Evolutionary conservation across 2,797 vertebrate genomes (phyloP), one percentile per base, ranked within the genome.

Genomic region (Pseudochaenichthys georgianus): DNA sequence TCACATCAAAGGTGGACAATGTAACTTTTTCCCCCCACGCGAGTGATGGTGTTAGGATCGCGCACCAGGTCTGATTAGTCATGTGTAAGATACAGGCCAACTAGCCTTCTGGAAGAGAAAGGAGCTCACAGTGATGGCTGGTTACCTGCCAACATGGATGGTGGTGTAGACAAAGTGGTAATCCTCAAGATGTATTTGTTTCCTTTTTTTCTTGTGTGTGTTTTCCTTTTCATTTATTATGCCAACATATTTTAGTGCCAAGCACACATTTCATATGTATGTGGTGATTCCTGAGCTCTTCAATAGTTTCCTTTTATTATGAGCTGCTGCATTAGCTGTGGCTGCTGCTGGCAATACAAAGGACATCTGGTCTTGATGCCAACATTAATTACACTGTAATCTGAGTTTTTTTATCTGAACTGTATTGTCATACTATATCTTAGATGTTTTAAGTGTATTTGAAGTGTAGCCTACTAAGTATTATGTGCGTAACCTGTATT

Each of bases 81-180:
- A 90, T 87, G 87, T 90, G 75, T 73, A 57, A 78, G 78, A 75
- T 19, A 73, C 7, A 83, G 75, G 84, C 87, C 86, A 89, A 68
- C 75, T 55, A 74, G 77, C 78, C 78, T 46, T 78, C 68, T 68
- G 67, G 85, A 82, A 82, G 48, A 60, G 69, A 77, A 57, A 65
- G 70, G 54, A 71, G 83, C 80, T 72, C 31, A 60, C 82, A 78
- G 66, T 64, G 71, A 70, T 77, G 71, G 43, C 70, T 88, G 89
- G 87, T 88, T 75, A 86, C 82, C 85, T 80, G 89, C 89, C 92
- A 90, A 83, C 80, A 70, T 77, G 85, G 73, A 87, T 75, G 78
- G 66, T 54, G 70, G 64, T 81, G 83, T 46, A 86, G 83, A 88
- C 75, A 88, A 90, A 88, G 81, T 88, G 80, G 74, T 90, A 89